Evolutionary conservation across 2,888 invertebrate species (phyloP), one percentile per base, ranked within the genome.

Genomic region (Mesorhabditis belari): DNA sequence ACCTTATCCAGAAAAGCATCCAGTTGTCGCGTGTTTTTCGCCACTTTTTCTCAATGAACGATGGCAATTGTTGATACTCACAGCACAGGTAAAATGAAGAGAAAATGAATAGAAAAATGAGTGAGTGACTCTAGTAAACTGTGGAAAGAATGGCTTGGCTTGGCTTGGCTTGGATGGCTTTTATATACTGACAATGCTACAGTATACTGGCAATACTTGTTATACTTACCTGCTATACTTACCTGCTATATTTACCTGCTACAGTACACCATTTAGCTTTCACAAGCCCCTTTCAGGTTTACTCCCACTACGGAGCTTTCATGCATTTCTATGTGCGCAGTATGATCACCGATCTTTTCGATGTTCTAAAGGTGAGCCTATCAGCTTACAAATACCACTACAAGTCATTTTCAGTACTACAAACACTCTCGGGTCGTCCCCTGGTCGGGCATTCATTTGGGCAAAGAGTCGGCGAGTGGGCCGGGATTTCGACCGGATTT

Each of bases 21-120:
- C 62, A 54, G 77, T 77, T 5, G 76, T 78, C 5, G 69, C 74
- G 3, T 77, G 77, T 57, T 78, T 78, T 55, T 70, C 71, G 17
- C 77, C 77, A 5, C 58, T 77, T 3, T 77, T 77, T 28, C 66
- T 73, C 54, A 76, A 76, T 57, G 77, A 77, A 64, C 61, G 75
- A 23, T 77, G 77, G 77, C 77, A 78, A 61, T 57, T 77, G 19
- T 60, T 77, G 27, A 59, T 78, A 24, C 55, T 69, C 5, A 74
- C 76, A 4, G 65, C 66, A 6, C 66, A 69, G 64, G 69, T 64
- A 21, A n/a, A 6, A 17, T 55, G 12, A 21, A 4, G 4, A 28
- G 6, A 17, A 21, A 9, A 24, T n/a, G 53, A 17, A 6, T 17
- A 23, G 12, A 49, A 23, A 25, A 24, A n/a, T 27, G n/a, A n/a